These are phyloP conservation scores for Eupeodes latifasciatus DNA, from an alignment of 2,888 invertebrate genomes.

Conservation along the genomic window DNA sequence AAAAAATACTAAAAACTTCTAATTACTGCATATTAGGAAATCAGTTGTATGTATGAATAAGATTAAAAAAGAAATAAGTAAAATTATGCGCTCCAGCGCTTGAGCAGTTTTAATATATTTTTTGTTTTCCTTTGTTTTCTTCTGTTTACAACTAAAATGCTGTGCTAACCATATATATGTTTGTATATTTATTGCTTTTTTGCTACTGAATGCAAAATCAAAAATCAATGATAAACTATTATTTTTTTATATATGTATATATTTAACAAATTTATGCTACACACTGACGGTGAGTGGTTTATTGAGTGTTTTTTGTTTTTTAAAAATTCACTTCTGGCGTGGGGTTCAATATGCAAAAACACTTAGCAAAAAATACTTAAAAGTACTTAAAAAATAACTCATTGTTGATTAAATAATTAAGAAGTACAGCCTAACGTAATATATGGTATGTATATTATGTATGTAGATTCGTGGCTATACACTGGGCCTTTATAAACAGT, in stretches of 20 bases:
- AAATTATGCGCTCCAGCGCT: constrained; percentile 73
- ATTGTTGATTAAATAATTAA: constrained; percentile 44
- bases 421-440: constrained; percentile 56
- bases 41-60: constrained; percentile 36
- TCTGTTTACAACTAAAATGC: constrained; percentile 70
- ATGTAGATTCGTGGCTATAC: constrained; percentile 47
- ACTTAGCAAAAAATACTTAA: constrained; percentile 73
- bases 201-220: constrained; percentile 65
- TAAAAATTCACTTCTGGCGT: constrained; percentile 50
- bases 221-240: constrained; percentile 62
- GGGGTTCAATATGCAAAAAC: constrained; percentile 57
- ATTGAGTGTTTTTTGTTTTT: constrained; percentile 28
- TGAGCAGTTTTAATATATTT: constrained; percentile 72
- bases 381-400: constrained; percentile 53
- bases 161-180: constrained; percentile 57
- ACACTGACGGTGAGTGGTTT: constrained; percentile 65
- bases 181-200: constrained; percentile 65
- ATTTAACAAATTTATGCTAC: constrained; percentile 72
- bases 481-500: constrained; percentile 66
- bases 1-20: constrained; percentile 42
- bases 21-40: constrained; percentile 54
- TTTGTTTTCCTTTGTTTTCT: constrained; percentile 16
- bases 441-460: constrained; percentile 18
- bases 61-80: constrained; percentile 59
- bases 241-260: constrained; percentile 52